phyloP scores from a whole-genome alignment of 2,797 vertebrate species.

The Uromys caudimaculatus region DNA sequence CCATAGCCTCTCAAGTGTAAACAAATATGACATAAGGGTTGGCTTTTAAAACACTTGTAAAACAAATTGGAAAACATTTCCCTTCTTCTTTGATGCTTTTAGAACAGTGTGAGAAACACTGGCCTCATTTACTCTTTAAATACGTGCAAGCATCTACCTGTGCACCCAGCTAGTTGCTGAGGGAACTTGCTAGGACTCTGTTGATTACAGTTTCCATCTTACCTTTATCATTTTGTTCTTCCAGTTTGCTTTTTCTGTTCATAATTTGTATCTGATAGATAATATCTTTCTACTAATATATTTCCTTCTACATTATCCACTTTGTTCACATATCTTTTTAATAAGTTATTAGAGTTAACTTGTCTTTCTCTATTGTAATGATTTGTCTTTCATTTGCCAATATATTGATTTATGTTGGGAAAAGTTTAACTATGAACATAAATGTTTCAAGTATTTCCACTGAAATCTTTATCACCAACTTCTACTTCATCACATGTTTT shows the following conservation, averaged over 20 bases:
- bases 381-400: neutral
- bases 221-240: neutral
- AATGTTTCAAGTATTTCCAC: too few relatives aligned
- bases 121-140: neutral
- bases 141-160: neutral
- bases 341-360: neutral
- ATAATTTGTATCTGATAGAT: neutral
- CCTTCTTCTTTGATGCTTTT: neutral
- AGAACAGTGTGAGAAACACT: neutral
- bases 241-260: neutral
- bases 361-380: neutral
- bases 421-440: neutral
- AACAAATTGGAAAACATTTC: neutral
- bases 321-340: too few relatives aligned
- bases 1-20: neutral
- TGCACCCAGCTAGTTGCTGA: too few relatives aligned
- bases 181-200: neutral
- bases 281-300: neutral
- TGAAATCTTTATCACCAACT: neutral
- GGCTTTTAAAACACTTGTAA: neutral
- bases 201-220: neutral
- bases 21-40: neutral
- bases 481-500: neutral
- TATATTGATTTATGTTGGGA: neutral
- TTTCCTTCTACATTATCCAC: neutral